phyloP scores from a whole-genome alignment of 2,888 invertebrate species.

The Agriopis aurantiaria region DNA sequence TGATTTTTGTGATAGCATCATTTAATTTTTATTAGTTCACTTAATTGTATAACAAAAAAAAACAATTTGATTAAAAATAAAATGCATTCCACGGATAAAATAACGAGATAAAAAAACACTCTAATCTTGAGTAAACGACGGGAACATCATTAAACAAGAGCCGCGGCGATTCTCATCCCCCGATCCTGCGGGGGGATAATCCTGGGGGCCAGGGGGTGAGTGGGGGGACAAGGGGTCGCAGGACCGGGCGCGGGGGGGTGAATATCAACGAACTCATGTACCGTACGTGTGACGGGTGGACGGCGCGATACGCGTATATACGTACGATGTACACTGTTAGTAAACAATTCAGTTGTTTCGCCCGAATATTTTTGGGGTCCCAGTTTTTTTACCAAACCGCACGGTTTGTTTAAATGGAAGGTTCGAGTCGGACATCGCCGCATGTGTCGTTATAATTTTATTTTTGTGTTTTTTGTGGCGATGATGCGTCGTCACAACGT shows the following conservation, averaged over 20 bases:
- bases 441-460: constrained; percentile 38
- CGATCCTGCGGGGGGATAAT: constrained; percentile 69
- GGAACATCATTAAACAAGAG: constrained; percentile 80
- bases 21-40: constrained; percentile 11
- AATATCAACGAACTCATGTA: constrained; percentile 84
- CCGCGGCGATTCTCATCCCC: constrained; percentile 65
- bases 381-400: constrained; percentile 30
- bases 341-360: constrained; percentile 77
- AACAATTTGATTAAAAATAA: constrained; percentile 42
- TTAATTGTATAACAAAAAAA: constrained; percentile 11
- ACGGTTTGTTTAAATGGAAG: constrained; percentile 36
- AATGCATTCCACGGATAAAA: constrained; percentile 46
- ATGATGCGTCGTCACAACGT: not conserved
- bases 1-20: not conserved
- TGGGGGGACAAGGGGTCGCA: constrained; percentile 46
- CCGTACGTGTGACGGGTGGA: constrained; percentile 77
- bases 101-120: constrained; percentile 61
- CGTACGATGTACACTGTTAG: constrained; percentile 78
- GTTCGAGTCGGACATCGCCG: constrained; percentile 27
- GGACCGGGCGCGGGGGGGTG: constrained; percentile 60
- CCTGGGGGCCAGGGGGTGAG: constrained; percentile 57
- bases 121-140: constrained; percentile 75
- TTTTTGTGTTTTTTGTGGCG: constrained; percentile 20
- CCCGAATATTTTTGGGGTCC: constrained; percentile 44
- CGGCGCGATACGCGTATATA: constrained; percentile 65